phyloP scores from a whole-genome alignment of 2,888 invertebrate genomes.

The Crioceris asparagi region DNA sequence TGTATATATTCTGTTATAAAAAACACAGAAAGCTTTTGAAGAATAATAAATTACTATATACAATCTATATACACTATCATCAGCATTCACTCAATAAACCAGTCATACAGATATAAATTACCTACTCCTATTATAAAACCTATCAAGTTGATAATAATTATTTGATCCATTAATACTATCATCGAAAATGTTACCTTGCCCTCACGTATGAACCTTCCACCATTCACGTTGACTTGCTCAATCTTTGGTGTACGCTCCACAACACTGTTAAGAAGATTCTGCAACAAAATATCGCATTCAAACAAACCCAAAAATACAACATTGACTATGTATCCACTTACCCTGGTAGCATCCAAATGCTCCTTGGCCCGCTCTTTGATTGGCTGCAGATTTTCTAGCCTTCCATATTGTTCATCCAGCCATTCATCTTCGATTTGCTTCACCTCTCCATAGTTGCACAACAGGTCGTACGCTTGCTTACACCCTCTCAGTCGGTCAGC shows the following conservation, averaged over 20 bases:
- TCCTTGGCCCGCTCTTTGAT: conserved; percentile 59
- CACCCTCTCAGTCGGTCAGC: conserved; percentile 84
- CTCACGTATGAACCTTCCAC: conserved; percentile 91
- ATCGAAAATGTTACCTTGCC: conserved; percentile 71
- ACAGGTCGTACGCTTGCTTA: conserved; percentile 80
- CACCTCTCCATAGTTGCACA: conserved; percentile 83
- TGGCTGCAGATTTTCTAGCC: conserved; percentile 65
- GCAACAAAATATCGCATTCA: too few relatives aligned
- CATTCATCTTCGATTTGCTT: conserved; percentile 81
- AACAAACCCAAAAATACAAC: too few relatives aligned
- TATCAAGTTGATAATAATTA: not conserved
- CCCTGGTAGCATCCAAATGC: conserved; percentile 70
- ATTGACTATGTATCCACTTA: conserved; percentile 37
- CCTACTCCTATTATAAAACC: conserved; percentile 3
- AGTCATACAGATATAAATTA: conserved; percentile 21
- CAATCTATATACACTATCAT: conserved; percentile 15
- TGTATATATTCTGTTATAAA: too few relatives aligned
- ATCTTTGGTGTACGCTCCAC: conserved; percentile 90
- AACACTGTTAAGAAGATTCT: conserved; percentile 87
- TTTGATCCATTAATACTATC: too few relatives aligned
- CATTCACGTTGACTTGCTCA: conserved; percentile 90
- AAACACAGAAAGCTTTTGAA: too few relatives aligned
- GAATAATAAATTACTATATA: too few relatives aligned
- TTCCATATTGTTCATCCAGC: conserved; percentile 75
- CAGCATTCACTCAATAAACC: conserved; percentile 19